A percentile compares a stretch with the other conserved stretches of the same genome.
Conservation (phyloP, 2,797 vertebrate genomes). For the Lophotriccus pileatus region DNA sequence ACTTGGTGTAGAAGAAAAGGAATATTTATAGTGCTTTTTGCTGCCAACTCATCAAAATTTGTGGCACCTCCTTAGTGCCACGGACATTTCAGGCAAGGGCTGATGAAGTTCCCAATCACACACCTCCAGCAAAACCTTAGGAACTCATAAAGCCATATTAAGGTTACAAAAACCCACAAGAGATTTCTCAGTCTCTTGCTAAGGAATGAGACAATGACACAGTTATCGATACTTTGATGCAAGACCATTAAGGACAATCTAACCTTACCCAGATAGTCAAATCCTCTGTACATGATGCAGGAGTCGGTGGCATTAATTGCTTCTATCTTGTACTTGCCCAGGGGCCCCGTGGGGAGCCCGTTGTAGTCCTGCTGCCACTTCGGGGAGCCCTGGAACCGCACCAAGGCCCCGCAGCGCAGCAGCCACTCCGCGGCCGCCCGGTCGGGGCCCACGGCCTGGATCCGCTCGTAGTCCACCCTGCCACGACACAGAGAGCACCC, state of each 20-base stretch:
- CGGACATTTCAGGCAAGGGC: not conserved
- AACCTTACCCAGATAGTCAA: constrained; percentile 87
- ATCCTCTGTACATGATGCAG: constrained; percentile 94
- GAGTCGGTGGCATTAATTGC: constrained; percentile 91
- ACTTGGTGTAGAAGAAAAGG: not conserved
- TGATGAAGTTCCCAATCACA: not conserved
- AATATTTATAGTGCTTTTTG: not conserved
- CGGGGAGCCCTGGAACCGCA: constrained; percentile 86
- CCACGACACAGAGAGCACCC: not conserved
- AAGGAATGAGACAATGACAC: rapidly evolving
- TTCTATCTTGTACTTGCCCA: constrained; percentile 88
- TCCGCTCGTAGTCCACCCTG: constrained; percentile 93
- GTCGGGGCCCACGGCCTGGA: constrained; percentile 86
- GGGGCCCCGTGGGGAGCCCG: constrained; percentile 84
- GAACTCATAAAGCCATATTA: not conserved
- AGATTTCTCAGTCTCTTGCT: not conserved
- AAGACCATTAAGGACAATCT: rapidly evolving
- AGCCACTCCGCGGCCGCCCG: constrained; percentile 95
- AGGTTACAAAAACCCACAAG: not conserved
- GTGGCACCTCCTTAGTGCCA: not conserved
- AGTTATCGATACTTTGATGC: rapidly evolving
- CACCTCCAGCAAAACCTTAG: not conserved
- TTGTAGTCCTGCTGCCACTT: constrained; percentile 94
- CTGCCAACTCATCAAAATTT: not conserved
- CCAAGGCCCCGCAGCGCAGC: constrained; percentile 90